phyloP scores from a whole-genome alignment of 2,888 invertebrate species.

The Caenorhabditis sp. region DNA sequence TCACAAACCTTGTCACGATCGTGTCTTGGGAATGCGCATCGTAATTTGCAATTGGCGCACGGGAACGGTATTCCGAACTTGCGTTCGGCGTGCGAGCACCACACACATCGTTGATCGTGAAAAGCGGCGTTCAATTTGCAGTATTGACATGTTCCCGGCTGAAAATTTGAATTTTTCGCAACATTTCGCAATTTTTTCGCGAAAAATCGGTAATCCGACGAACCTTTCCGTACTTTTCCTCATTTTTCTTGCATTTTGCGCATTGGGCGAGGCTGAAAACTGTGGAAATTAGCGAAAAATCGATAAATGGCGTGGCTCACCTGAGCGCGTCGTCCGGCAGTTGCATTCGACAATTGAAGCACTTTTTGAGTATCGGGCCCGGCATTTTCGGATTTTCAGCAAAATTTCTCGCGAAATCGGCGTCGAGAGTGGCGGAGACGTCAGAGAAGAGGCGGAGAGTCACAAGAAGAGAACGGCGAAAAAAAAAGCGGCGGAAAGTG shows the following conservation, averaged over 20 bases:
- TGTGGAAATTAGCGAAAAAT: neutral
- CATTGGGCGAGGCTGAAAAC: constrained; percentile 63
- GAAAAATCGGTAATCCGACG: constrained; percentile 13
- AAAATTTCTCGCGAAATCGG: neutral
- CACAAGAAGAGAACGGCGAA: constrained; percentile 10
- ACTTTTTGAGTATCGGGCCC: constrained; percentile 56
- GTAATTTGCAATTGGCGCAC: constrained; percentile 70
- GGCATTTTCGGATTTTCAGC: constrained; percentile 34
- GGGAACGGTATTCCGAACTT: constrained; percentile 68
- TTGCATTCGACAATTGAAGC: constrained; percentile 59
- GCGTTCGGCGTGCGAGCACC: constrained; percentile 71
- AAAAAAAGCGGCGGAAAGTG: constrained; percentile 4
- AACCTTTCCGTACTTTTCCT: constrained; percentile 73
- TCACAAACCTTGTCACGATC: constrained; percentile 34
- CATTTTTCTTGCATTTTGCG: constrained; percentile 73
- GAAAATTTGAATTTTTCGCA: constrained; percentile 25
- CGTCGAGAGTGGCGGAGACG: constrained; percentile 1
- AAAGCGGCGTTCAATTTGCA: constrained; percentile 76
- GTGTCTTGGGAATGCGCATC: constrained; percentile 66
- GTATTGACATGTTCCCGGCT: constrained; percentile 71
- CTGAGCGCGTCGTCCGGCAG: constrained; percentile 39
- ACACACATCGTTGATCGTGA: constrained; percentile 71
- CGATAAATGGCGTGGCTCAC: constrained; percentile 25
- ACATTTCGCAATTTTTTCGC: neutral
- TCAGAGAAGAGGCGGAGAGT: constrained; percentile 14